phyloP scores from a whole-genome alignment of 2,888 invertebrate species.

The Digitonthophagus gazella region DNA sequence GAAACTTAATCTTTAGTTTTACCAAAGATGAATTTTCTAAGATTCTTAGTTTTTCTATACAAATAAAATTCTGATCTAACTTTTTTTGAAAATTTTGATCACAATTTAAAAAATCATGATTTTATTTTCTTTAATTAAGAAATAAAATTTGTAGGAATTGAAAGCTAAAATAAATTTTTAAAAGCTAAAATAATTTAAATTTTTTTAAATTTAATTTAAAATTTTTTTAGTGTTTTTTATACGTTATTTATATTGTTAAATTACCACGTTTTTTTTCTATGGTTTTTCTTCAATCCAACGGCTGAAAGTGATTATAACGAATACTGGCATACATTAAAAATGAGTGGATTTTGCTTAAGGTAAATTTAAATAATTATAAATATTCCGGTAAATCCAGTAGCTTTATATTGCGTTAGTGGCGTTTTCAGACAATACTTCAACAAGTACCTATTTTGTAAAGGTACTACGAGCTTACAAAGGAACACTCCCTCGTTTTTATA shows the following conservation, averaged over 20 bases:
- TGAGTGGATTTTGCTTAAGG: conserved; percentile 76
- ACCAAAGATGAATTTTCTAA: no score
- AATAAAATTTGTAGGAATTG: no score
- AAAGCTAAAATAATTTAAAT: no score
- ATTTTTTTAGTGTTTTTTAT: conserved; percentile 69
- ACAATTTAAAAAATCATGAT: no score
- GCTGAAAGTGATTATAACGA: conserved; percentile 71
- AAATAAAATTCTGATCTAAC: no score
- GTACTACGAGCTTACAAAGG: conserved; percentile 48
- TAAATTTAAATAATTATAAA: conserved; percentile 28
- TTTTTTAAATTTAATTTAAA: neutral
- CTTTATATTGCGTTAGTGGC: conserved; percentile 83
- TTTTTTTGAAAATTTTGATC: no score
- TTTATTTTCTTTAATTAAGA: no score
- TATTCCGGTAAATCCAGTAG: conserved; percentile 86
- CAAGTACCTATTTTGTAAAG: conserved; percentile 81
- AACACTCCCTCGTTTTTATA: conserved; percentile 46
- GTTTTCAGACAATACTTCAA: conserved; percentile 83
- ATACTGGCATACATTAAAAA: conserved; percentile 82
- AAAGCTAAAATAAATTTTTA: no score
- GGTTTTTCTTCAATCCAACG: conserved; percentile 74
- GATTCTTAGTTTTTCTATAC: no score
- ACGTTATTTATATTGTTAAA: conserved; percentile 80
- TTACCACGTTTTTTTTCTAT: conserved; percentile 79
- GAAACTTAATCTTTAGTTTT: no score